phyloP scores from a whole-genome alignment of 2,888 invertebrate species.

The Tubiluchus corallicola region DNA sequence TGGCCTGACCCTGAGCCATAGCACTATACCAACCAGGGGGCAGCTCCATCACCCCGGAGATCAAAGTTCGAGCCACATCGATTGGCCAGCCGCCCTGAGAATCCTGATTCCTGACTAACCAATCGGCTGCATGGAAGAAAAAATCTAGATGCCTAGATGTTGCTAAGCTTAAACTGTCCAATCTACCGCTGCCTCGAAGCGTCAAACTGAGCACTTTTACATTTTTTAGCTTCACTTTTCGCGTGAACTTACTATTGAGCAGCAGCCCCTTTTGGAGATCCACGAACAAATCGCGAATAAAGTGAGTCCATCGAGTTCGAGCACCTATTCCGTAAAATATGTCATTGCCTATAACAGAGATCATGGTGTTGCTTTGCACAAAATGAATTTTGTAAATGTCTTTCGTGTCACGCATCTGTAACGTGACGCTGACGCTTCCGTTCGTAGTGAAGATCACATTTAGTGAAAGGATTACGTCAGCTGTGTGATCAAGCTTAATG shows the following conservation, averaged over 20 bases:
- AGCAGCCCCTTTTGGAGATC: conserved; percentile 77
- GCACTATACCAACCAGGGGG: conserved; percentile 86
- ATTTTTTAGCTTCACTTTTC: conserved; percentile 5
- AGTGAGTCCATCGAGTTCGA: conserved; percentile 41
- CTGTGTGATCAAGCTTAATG: conserved; percentile 44
- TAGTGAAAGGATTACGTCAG: conserved; percentile 52
- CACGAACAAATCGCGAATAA: conserved; percentile 69
- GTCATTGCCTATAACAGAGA: conserved; percentile 49
- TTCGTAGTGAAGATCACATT: conserved; percentile 48
- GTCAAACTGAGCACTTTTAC: conserved; percentile 14
- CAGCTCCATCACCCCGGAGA: conserved; percentile 53
- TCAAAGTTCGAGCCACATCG: conserved; percentile 45
- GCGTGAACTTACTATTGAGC: not conserved
- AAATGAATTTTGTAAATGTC: conserved; percentile 65
- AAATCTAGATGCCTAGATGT: conserved; percentile 70
- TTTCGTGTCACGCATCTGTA: conserved; percentile 45
- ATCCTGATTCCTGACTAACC: conserved; percentile 76
- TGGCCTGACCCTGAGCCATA: conserved; percentile 90
- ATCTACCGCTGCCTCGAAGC: conserved; percentile 47
- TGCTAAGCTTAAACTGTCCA: conserved; percentile 57
- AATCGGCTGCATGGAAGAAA: conserved; percentile 77
- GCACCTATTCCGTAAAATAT: conserved; percentile 63
- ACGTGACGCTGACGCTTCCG: conserved; percentile 55
- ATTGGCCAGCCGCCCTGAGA: conserved; percentile 80
- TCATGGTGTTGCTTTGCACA: conserved; percentile 48